Evolutionary conservation across 1,140 invertebrate species (phyloP).

Genomic region (Drosophila orosa): DNA sequence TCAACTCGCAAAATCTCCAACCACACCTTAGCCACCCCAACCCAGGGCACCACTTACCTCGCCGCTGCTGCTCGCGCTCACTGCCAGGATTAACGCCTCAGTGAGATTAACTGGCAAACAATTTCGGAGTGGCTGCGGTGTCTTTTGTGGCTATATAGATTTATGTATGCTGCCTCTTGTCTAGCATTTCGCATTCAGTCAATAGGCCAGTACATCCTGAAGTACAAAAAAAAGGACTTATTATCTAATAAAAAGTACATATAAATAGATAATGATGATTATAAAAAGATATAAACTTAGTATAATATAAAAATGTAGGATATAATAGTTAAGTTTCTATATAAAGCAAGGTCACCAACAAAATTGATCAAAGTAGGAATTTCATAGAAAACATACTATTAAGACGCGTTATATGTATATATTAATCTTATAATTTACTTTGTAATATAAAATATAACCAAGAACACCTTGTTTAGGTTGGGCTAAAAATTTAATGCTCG

Average conservation of each 20-base stretch:
- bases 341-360: too few species aligned
- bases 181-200: conserved; percentile 49
- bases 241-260: neutral
- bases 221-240: neutral
- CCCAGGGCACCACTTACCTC: neutral
- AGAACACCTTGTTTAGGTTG: neutral
- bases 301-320: neutral
- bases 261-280: neutral
- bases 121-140: conserved; percentile 36
- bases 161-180: conserved; percentile 22
- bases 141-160: conserved; percentile 14
- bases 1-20: conserved; percentile 53
- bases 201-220: conserved; percentile 33
- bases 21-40: conserved; percentile 29
- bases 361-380: too few species aligned
- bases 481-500: neutral
- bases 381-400: too few species aligned
- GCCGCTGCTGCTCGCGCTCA: conserved; percentile 10
- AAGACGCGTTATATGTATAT: too few species aligned
- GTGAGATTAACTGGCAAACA: conserved; percentile 52
- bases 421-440: neutral
- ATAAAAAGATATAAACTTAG: neutral
- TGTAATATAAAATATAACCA: neutral
- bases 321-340: too few species aligned
- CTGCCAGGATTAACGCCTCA: conserved; percentile 45